A percentile compares a stretch with the other conserved stretches of the same genome.
These are phyloP conservation scores for Ichneumon xanthorius DNA, from an alignment of 2,888 invertebrate species.

Conservation along the genomic window DNA sequence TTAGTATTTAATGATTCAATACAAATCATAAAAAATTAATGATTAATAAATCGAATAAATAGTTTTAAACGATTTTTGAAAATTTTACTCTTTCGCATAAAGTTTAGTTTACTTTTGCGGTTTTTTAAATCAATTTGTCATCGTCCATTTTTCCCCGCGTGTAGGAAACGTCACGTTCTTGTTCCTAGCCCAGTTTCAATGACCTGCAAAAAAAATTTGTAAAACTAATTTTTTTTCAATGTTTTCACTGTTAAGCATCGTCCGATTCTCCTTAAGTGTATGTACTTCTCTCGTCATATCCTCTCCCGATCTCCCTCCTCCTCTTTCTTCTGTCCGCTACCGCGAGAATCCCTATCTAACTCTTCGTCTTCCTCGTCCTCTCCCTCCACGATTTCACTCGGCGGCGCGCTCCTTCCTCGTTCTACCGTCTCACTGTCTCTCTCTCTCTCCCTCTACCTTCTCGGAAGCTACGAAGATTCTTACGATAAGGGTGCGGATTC, in stretches of 20 bases:
- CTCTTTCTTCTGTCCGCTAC: slow-evolving; percentile 9
- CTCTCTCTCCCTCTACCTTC: slow-evolving; percentile 72
- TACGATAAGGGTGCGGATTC: slow-evolving; percentile 79
- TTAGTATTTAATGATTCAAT: too few species aligned
- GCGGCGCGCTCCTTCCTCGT: slow-evolving; percentile 60
- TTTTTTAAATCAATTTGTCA: too few species aligned
- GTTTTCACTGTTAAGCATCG: neutral
- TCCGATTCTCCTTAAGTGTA: neutral
- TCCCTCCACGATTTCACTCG: slow-evolving; percentile 48
- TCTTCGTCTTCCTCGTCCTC: slow-evolving; percentile 29
- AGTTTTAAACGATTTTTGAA: too few species aligned
- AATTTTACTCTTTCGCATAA: too few species aligned
- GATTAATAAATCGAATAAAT: too few species aligned
- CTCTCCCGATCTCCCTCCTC: neutral
- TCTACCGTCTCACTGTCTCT: slow-evolving; percentile 59
- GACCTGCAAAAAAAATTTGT: neutral
- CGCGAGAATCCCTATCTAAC: slow-evolving; percentile 26
- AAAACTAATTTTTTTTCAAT: slow-evolving; percentile 1
- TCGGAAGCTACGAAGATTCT: slow-evolving; percentile 82
- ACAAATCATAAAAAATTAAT: too few species aligned
- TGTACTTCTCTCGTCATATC: slow-evolving; percentile 17
- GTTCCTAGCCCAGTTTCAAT: neutral
- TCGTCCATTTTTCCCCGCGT: too few species aligned
- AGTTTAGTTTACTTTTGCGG: too few species aligned
- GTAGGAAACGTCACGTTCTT: too few species aligned